phyloP scores from a whole-genome alignment of 64 coral and sea anemone genomes.

The Anthopleura sola region DNA sequence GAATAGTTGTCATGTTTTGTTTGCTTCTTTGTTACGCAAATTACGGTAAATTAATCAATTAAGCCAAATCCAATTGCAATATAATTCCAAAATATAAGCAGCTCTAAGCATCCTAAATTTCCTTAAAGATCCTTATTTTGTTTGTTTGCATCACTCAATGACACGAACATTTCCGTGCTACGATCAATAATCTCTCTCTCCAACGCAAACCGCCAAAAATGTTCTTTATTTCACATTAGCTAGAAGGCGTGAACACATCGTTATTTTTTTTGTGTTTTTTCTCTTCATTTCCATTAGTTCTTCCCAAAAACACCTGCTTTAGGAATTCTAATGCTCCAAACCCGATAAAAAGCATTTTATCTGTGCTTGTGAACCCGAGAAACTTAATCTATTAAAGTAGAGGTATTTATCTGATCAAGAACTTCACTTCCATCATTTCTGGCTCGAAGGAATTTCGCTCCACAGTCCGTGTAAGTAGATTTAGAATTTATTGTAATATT shows the following conservation, averaged over 20 bases:
- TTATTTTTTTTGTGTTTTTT: not conserved
- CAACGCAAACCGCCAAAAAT: not conserved
- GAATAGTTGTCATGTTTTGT: not conserved
- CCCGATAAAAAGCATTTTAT: slow-evolving; percentile 11
- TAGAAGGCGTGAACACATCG: not conserved
- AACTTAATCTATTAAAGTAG: not conserved
- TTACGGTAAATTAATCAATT: not conserved
- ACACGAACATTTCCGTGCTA: not conserved
- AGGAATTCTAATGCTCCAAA: not conserved
- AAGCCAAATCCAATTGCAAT: not conserved
- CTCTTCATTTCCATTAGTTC: not conserved
- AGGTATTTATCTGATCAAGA: not conserved
- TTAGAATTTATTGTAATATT: not conserved
- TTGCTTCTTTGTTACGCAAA: not conserved
- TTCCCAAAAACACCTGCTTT: not conserved
- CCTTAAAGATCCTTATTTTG: no score
- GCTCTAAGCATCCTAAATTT: not conserved
- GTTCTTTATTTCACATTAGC: not conserved
- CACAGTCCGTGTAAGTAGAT: not conserved
- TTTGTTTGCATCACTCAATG: not conserved
- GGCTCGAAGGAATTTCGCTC: not conserved
- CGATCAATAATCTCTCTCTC: no score
- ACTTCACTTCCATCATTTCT: not conserved
- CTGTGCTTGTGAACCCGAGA: not conserved
- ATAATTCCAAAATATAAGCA: not conserved